These are phyloP conservation scores for Dipus sagitta DNA, from an alignment of 2,797 vertebrate species.

Conservation along the genomic window DNA sequence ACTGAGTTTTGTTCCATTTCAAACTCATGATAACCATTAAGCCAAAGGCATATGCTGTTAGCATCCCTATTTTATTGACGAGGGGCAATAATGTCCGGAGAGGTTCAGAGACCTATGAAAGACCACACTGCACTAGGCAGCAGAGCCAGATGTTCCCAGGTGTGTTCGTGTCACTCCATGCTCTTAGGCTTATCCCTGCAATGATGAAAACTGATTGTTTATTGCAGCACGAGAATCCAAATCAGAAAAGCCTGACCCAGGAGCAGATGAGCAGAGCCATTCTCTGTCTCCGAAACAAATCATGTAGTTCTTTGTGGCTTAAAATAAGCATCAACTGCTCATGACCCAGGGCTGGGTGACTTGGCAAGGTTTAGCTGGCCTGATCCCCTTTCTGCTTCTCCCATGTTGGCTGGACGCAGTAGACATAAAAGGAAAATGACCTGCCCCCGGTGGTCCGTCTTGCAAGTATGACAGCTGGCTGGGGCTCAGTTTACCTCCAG, in stretches of 20 bases:
- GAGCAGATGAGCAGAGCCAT: background rate
- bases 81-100: background rate
- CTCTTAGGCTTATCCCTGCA: background rate
- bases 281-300: background rate
- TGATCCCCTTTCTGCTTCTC: accelerated
- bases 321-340: background rate
- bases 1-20: background rate
- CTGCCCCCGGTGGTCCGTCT: background rate
- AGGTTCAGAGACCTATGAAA: background rate
- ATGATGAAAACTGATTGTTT: background rate
- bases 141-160: background rate
- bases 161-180: background rate
- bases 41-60: background rate
- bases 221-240: background rate
- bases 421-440: background rate
- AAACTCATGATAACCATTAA: background rate
- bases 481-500: background rate
- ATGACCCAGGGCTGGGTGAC: background rate
- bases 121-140: background rate
- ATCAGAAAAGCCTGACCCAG: background rate
- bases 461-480: background rate
- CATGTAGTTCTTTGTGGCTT: background rate
- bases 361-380: background rate
- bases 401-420: background rate
- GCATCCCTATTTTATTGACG: background rate